These are phyloP conservation scores for Drosophila quinaria DNA, from an alignment of 2,888 invertebrate genomes.

Conservation along the genomic window DNA sequence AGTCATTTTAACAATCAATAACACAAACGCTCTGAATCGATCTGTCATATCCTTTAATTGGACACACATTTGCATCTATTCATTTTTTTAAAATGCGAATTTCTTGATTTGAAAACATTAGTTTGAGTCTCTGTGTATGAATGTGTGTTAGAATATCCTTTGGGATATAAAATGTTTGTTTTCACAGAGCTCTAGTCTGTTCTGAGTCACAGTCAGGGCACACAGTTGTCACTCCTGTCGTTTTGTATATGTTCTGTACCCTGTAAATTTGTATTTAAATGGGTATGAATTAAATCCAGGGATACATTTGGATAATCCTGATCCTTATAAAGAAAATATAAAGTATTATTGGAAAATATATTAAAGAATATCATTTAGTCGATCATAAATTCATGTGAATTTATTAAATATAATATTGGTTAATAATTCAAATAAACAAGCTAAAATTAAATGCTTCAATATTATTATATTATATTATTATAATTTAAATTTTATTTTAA, in stretches of 20 bases:
- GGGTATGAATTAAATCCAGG: background rate
- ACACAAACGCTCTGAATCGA: background rate
- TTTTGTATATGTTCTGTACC: constrained; percentile 12
- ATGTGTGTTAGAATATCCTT: constrained; percentile 10
- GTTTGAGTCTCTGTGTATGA: constrained; percentile 7
- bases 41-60: constrained; percentile 1
- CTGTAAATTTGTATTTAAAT: constrained; percentile 6
- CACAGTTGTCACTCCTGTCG: constrained; percentile 3
- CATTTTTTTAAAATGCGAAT: too few relatives aligned
- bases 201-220: constrained; percentile 30
- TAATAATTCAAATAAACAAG: too few relatives aligned
- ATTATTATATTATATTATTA: too few relatives aligned
- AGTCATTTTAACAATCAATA: background rate
- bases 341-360: too few relatives aligned
- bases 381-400: too few relatives aligned
- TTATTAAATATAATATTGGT: too few relatives aligned
- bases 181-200: constrained; percentile 57
- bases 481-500: background rate
- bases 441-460: too few relatives aligned
- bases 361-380: too few relatives aligned
- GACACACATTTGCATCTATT: background rate
- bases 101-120: too few relatives aligned
- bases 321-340: too few relatives aligned
- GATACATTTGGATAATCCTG: background rate
- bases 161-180: constrained; percentile 60